A percentile compares a stretch with the other conserved stretches of the same genome.
Conservation (phyloP, 1,140 invertebrate species). For the Hermetia illucens region DNA sequence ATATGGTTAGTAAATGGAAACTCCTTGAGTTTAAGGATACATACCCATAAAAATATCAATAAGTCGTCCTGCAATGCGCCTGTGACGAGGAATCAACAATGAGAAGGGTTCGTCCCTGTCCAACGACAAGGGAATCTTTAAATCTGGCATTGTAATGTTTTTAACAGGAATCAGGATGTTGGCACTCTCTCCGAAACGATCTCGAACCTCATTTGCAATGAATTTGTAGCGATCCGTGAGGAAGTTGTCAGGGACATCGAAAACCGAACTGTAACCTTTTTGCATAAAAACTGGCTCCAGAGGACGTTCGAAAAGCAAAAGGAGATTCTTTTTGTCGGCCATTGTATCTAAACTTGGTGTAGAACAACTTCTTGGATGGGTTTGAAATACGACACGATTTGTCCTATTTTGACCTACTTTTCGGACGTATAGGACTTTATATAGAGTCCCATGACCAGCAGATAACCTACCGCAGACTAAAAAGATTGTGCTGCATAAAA, state of each 20-base stretch:
- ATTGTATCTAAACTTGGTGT: too few relatives aligned
- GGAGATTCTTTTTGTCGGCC: conserved; percentile 31
- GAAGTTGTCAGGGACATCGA: conserved; percentile 44
- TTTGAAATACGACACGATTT: too few relatives aligned
- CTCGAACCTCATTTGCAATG: conserved; percentile 33
- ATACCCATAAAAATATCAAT: conserved; percentile 58
- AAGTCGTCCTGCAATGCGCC: conserved; percentile 46
- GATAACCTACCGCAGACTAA: too few relatives aligned
- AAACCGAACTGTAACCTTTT: conserved; percentile 43
- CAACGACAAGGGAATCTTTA: conserved; percentile 47
- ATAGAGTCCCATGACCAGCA: too few relatives aligned
- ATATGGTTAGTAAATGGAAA: too few relatives aligned
- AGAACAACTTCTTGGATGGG: too few relatives aligned
- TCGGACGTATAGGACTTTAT: too few relatives aligned
- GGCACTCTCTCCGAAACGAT: conserved; percentile 40
- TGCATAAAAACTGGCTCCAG: conserved; percentile 58
- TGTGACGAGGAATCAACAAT: conserved; percentile 57
- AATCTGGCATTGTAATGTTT: conserved; percentile 49
- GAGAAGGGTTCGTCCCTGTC: conserved; percentile 55
- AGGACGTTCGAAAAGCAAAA: conserved; percentile 58
- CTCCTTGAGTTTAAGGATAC: not conserved
- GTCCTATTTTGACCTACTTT: too few relatives aligned
- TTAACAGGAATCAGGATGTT: conserved; percentile 39
- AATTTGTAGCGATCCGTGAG: conserved; percentile 47
- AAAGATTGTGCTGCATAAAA: too few relatives aligned